Evolutionary conservation across 1,140 invertebrate species (phyloP), one percentile per base, ranked within the genome.

Genomic region (Cydia splendana): DNA sequence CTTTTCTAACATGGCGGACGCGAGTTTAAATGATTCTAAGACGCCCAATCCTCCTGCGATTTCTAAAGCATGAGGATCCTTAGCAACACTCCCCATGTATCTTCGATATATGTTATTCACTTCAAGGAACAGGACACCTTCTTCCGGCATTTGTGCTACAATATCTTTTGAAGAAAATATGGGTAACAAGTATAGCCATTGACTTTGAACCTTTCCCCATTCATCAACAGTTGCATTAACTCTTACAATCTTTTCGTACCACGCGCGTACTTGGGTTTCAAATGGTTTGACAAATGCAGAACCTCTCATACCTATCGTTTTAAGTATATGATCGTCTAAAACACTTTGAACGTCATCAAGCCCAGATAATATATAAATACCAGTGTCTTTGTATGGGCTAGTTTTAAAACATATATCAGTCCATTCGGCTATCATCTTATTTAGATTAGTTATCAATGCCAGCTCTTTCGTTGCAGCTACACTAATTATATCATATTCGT

Each of bases 151-250:
- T 93, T 99, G 98, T 0, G 96, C 95, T 45, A 98, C 96, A 80
- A 99, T 99, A 87, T 99, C 98, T 86, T 98, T 97, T 0, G 98
- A 98, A 2, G 97, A 97, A 92, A 99, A 99, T 82, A 99, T 98
- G 0, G 98, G 98, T 80, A 98, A 93, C 30, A 99, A 93, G 89
- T 99, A 98, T n/a, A 98, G 94, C 96, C 97, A 99, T 80, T 97
- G 97, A 51, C 96, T 95, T 91, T 98, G 97, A 13, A 97, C 97
- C 91, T 97, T 97, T 3, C 97, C 95, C 98, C 98, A 98, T 88
- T 97, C 96, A 81, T 98, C 97, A 13, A 98, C 94, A 1, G 97
- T 97, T 57, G 94, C 94, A 88, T 98, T 97, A 0, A 98, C 95
- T 62, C 96, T 91, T 65, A 95, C 94, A 38, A 98, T 94, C 85